Percentiles rank a stretch among this genome's conserved stretches.
Evolutionary conservation across 1,140 invertebrate genomes (phyloP).

Genomic region (Teleogryllus occipitalis): DNA sequence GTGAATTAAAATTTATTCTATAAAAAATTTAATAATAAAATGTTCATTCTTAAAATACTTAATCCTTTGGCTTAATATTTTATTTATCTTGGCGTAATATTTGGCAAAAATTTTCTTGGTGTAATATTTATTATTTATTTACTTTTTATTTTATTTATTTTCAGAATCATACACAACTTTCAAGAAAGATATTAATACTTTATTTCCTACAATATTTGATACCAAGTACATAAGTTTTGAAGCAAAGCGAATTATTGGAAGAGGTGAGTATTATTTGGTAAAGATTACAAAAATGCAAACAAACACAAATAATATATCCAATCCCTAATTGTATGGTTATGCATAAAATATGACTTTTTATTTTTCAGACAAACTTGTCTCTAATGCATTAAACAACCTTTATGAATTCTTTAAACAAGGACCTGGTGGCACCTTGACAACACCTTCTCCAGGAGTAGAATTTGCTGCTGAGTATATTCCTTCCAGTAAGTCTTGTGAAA

Average conservation of each 20-base stretch:
- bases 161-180: conserved; percentile 52
- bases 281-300: not conserved
- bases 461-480: conserved; percentile 26
- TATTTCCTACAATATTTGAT: conserved; percentile 63
- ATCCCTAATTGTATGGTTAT: no score
- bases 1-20: no score
- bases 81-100: no score
- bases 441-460: conserved; percentile 37
- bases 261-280: conserved; percentile 25
- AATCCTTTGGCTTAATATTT: no score
- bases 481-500: not conserved
- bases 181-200: conserved; percentile 49
- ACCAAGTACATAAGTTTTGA: conserved; percentile 60
- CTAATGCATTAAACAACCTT: conserved; percentile 42
- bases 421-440: conserved; percentile 32
- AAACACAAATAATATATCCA: not conserved
- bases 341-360: not conserved
- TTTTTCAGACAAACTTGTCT: conserved; percentile 40
- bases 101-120: no score
- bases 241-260: conserved; percentile 36
- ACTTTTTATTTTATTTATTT: conserved; percentile 28
- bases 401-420: conserved; percentile 48
- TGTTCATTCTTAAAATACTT: no score
- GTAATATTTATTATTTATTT: no score
- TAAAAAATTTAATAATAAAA: no score